A percentile compares a stretch with the other conserved stretches of the same genome.
These are phyloP conservation scores for Bubo bubo DNA, from an alignment of 2,113 vertebrate genomes.

Conservation along the genomic window DNA sequence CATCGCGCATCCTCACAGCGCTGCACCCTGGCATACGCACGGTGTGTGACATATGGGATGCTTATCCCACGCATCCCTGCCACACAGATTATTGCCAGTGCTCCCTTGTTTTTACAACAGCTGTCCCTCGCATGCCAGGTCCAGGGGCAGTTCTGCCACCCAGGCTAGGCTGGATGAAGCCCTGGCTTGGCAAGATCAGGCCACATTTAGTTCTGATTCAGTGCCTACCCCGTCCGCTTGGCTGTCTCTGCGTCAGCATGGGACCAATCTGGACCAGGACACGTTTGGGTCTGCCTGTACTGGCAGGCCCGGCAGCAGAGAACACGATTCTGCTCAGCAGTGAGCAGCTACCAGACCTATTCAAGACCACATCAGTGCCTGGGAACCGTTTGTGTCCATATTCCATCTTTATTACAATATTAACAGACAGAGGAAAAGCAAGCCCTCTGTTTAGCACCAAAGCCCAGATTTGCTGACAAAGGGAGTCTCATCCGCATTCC, in stretches of 20 bases:
- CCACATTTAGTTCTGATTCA: not conserved
- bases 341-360: not conserved
- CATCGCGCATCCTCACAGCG: no score
- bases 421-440: not conserved
- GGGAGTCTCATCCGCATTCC: not conserved
- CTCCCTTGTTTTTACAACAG: accelerated
- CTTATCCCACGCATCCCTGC: accelerated
- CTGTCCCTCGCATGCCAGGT: not conserved
- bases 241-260: not conserved
- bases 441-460: not conserved
- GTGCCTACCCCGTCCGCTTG: no score
- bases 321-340: not conserved
- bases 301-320: not conserved
- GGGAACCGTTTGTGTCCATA: not conserved
- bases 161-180: not conserved
- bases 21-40: not conserved
- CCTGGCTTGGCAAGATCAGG: not conserved
- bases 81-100: not conserved
- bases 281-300: not conserved
- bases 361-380: not conserved
- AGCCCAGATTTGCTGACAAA: not conserved
- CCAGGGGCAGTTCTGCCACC: not conserved
- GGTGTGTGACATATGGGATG: accelerated
- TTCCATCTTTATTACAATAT: not conserved
- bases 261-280: accelerated